Conservation (phyloP, 2,113 vertebrate species). For the Poecilia latipinna region DNA sequence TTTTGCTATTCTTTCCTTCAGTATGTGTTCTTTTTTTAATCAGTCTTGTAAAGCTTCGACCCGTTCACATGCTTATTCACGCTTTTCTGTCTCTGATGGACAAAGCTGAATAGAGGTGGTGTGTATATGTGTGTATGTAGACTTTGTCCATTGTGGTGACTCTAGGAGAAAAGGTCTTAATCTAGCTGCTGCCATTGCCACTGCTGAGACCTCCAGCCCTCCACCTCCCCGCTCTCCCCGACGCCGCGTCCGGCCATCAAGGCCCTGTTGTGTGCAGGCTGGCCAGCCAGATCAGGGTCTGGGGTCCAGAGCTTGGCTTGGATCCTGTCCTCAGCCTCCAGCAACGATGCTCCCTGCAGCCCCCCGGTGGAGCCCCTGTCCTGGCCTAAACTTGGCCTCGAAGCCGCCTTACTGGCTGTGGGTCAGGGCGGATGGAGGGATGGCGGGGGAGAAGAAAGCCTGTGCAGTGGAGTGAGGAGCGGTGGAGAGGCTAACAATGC, state of each 20-base stretch:
- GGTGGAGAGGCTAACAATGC: conserved; percentile 79
- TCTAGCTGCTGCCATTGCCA: conserved; percentile 71
- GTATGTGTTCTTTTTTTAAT: conserved; percentile 60
- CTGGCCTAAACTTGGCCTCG: conserved; percentile 64
- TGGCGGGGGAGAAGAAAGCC: conserved; percentile 52
- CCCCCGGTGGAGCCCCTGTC: conserved; percentile 56
- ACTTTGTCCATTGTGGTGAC: conserved; percentile 66
- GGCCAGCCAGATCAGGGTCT: conserved; percentile 67
- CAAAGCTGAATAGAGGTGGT: conserved; percentile 59
- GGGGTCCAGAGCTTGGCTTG: conserved; percentile 70
- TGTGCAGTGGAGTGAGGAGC: conserved; percentile 78
- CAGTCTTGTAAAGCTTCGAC: conserved; percentile 59
- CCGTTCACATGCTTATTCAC: conserved; percentile 77
- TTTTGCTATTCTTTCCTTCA: conserved; percentile 62
- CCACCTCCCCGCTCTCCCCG: conserved; percentile 56
- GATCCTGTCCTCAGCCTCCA: conserved; percentile 63
- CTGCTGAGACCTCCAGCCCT: conserved; percentile 69
- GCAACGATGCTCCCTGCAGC: conserved; percentile 31
- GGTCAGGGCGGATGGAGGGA: conserved; percentile 50
- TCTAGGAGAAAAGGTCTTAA: conserved; percentile 76
- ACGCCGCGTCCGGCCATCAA: conserved; percentile 67
- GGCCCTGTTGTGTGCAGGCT: conserved; percentile 59
- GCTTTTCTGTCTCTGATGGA: conserved; percentile 70
- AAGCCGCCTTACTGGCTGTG: conserved; percentile 64
- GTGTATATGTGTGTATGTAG: conserved; percentile 44